Evolutionary conservation across 2,113 vertebrate species (phyloP).

Genomic region (Emydocephalus ijimae): DNA sequence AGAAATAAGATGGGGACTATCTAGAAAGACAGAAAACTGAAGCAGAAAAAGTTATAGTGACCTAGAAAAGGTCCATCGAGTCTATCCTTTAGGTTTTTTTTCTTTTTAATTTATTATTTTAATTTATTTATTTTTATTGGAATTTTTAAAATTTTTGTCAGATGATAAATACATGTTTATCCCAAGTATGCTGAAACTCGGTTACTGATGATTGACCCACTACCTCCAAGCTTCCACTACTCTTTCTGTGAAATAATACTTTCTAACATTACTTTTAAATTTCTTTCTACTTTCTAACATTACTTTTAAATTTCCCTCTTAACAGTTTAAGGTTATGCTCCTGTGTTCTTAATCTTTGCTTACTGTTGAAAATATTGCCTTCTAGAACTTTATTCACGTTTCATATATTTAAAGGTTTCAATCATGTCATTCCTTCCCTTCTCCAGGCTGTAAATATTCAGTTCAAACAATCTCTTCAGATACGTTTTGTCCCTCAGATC

Average conservation of each 20-base stretch:
- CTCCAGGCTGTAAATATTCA: neutral
- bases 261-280: neutral
- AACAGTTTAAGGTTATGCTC: neutral
- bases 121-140: neutral
- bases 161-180: neutral
- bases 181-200: neutral
- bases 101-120: neutral
- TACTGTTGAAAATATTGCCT: neutral
- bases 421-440: neutral
- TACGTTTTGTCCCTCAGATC: neutral
- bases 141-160: neutral
- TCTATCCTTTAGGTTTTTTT: neutral
- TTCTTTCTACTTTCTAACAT: neutral
- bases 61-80: neutral
- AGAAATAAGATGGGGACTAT: neutral
- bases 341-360: neutral
- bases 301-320: neutral
- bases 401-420: neutral
- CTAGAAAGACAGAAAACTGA: neutral
- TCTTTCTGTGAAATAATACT: neutral
- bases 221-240: neutral
- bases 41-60: neutral
- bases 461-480: neutral
- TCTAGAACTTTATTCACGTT: neutral
- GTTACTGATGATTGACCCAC: neutral